Evolutionary conservation across 2,888 invertebrate species (phyloP), one percentile per base, ranked within the genome.

Genomic region (Eupithecia dodoneata): DNA sequence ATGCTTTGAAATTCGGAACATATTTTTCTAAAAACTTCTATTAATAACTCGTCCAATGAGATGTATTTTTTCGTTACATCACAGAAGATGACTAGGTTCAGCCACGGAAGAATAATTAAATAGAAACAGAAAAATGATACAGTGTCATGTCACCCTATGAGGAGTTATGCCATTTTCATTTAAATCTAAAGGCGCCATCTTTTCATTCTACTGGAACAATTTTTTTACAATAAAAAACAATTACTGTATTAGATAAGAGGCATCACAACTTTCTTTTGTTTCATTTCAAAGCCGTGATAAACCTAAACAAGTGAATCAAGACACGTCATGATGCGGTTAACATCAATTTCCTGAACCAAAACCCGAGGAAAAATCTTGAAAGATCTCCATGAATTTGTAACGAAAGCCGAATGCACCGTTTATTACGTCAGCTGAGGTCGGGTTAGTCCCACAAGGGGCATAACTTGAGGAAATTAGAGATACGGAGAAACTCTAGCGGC

Each of bases 381-480:
- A 76, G 41, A 72, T 74, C 52, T 70, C n/a, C 59, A 76, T 45
- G 71, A 74, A 79, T 72, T 72, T 70, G 75, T 74, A 42, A 79
- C 72, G 49, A 74, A 76, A 76, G 79, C 77, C 80, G 73, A 73
- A 74, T 80, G 82, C 77, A 79, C 74, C 79, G 75, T 83, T 81
- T 80, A 81, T 80, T 76, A 79, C 76, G 76, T 76, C 74, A 77
- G 82, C 73, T 73, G 78, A 79, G 77, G 75, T 72, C 79, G 75
- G 72, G 80, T 72, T 66, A 59, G 59, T 71, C 81, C 78, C 81
- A 30, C n/a, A 69, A 76, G 80, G 66, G 66, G 75, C 71, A 80
- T 81, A 82, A 79, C 78, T 80, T 79, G 63, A 76, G 72, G 49
- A 75, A 72, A 76, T 74, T 71, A 69, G 42, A 18, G 65, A 44